Evolutionary conservation across 2,113 vertebrate genomes (phyloP).

Genomic region (Archilochus colubris): DNA sequence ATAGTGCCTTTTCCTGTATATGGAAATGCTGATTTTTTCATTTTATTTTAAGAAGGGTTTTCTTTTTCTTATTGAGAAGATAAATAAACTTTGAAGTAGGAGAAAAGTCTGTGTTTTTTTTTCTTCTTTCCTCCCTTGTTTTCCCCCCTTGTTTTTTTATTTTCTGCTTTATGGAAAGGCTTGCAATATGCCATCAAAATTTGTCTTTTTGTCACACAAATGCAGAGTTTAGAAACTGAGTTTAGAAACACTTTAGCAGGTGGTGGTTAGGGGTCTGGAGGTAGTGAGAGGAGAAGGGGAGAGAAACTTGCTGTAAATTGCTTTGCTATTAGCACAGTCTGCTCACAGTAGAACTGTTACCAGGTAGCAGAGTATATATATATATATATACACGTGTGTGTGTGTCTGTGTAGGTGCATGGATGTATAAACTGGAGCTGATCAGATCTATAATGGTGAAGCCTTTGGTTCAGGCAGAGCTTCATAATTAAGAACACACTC

Average conservation of each 20-base stretch:
- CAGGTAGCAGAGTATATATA: neutral
- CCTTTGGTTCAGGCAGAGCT: neutral
- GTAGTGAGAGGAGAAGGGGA: neutral
- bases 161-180: neutral
- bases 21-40: constrained; percentile 12
- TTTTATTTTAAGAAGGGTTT: neutral
- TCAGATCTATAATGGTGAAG: neutral
- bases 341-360: neutral
- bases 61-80: neutral
- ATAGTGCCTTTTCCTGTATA: neutral
- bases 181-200: neutral
- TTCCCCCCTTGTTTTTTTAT: too few relatives aligned
- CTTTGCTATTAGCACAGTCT: neutral
- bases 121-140: too few relatives aligned
- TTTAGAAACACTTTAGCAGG: neutral
- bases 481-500: neutral
- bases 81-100: neutral
- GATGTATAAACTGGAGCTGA: neutral
- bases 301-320: neutral
- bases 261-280: neutral
- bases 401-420: neutral
- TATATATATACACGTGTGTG: neutral
- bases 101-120: neutral
- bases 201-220: neutral
- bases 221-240: neutral